Base-by-base conservation (phyloP, 92 coral and sea anemone species). In the Nematostella vectensis region DNA sequence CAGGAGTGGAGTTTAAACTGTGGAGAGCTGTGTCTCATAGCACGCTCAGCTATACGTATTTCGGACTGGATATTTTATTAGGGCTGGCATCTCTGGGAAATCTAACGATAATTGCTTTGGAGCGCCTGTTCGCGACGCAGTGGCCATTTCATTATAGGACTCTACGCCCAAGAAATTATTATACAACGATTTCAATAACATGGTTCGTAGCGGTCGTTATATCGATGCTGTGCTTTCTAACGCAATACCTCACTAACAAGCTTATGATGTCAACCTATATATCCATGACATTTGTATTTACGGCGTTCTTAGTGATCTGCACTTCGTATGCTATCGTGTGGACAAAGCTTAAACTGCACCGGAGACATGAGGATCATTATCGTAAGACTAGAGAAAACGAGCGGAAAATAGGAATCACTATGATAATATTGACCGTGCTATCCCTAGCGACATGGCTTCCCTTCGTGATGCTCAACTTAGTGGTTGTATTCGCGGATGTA, bases 401-500 rank as follows among this genome's bases (percentile, higher is more conserved):
- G 22, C 55, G 72, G 19, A 66, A 66, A 55, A 58, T 66, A 31
- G 72, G 72, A 26, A 54, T 66, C 19, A 66, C 72, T 2, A 66
- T 66, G 72, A 66, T 66, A 1, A 66, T 66, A 0, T 12, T 66
- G 42, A 66, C 72, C 2, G 33, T 18, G 0, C 72, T 66, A 11
- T 66, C 72, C 12, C 63, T 66, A 1, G 24, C 72, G 1, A 50
- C 72, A 2, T 66, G 72, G 72, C 31, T 66, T 20, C 72, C 72
- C 11, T 66, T 66, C 19, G 72, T 66, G 1, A 66, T 66, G 0
- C 44, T 66, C 45, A 66, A 66, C 48, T 42, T 66, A 2, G 56
- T 66, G 1, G 56, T 66, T 1, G 57, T 66, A 4, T 66, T 66
- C 25, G 20, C 72, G 1, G 42, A 55, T 12, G 47, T 44, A 9